A percentile compares a stretch with the other conserved stretches of the same genome.
Conservation (phyloP, 2,888 invertebrate genomes). For the Galerucella calmariensis region DNA sequence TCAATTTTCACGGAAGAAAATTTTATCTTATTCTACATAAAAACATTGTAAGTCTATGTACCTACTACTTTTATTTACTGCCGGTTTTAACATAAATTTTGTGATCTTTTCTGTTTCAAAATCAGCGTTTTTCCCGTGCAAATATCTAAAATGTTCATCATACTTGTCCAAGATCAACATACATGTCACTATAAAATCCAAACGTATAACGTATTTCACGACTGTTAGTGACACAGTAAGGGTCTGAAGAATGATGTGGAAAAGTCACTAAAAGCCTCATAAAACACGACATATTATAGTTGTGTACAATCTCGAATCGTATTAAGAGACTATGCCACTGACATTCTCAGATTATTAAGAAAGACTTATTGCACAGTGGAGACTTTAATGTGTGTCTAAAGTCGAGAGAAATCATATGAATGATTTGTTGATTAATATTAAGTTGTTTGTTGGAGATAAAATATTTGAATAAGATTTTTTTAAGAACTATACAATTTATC, state of each 20-base stretch:
- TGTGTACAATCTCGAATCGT: conserved; percentile 34
- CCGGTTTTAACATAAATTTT: too few species aligned
- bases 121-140: too few species aligned
- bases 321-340: conserved; percentile 36
- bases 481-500: too few species aligned
- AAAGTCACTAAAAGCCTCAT: conserved; percentile 33
- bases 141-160: conserved; percentile 13
- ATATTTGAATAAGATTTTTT: too few species aligned
- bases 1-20: too few species aligned
- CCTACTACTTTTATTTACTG: too few species aligned
- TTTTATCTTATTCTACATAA: too few species aligned
- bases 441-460: too few species aligned
- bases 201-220: conserved; percentile 26
- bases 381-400: conserved; percentile 23
- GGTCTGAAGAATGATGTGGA: conserved; percentile 27
- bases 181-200: conserved; percentile 17
- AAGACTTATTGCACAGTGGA: conserved; percentile 31
- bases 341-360: conserved; percentile 34
- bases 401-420: conserved; percentile 16
- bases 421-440: background rate
- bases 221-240: conserved; percentile 29
- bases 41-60: too few species aligned
- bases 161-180: conserved; percentile 22
- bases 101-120: too few species aligned
- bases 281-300: conserved; percentile 36